Base-by-base conservation (phyloP, 2,888 invertebrate genomes). In the Elaeidobius kamerunicus region DNA sequence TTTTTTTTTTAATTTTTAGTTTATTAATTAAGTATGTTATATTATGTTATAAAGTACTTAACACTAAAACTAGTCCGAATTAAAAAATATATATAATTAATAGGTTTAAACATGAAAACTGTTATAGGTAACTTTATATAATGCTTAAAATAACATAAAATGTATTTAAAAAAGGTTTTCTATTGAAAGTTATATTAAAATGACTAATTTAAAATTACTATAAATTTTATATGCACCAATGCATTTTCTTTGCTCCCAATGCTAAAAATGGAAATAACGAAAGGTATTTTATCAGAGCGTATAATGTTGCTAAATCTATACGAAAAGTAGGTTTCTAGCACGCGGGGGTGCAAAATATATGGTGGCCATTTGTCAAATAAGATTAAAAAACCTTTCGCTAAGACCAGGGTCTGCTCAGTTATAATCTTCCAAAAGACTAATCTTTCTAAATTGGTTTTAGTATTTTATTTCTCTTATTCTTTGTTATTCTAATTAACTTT, bases 381-480 rank as follows among this genome's bases (percentile, higher is more conserved):
- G 28, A 28, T 11, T 28, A n/a, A 28, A 28, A 28, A 28, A 9
- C n/a, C 11, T n/a, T 28, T 28, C 28, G 28, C 28, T 28, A 28
- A 28, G 28, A 28, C 9, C 28, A n/a, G 28, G 28, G 11, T 28
- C n/a, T 28, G 28, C 28, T 28, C 28, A 11, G 28, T 28, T n/a
- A 28, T 28, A 28, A 28, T 28, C 28, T n/a, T n/a, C n/a, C n/a
- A n/a, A 28, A 28, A 28, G 28, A 28, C 28, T 28, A 28, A 35
- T 35, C 11, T 9, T 14, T 9, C 35, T 12, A n/a, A n/a, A n/a
- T n/a, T n/a, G n/a, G n/a, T n/a, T n/a, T n/a, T n/a, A n/a, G n/a
- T n/a, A n/a, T n/a, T n/a, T n/a, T n/a, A n/a, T n/a, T n/a, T n/a
- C n/a, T n/a, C n/a, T n/a, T n/a, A n/a, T n/a, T n/a, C n/a, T n/a